Percentiles rank a stretch among this genome's conserved stretches.
These are phyloP conservation scores for Astreopora myriophthalma DNA, from an alignment of 64 coral and sea anemone species.

Conservation along the genomic window DNA sequence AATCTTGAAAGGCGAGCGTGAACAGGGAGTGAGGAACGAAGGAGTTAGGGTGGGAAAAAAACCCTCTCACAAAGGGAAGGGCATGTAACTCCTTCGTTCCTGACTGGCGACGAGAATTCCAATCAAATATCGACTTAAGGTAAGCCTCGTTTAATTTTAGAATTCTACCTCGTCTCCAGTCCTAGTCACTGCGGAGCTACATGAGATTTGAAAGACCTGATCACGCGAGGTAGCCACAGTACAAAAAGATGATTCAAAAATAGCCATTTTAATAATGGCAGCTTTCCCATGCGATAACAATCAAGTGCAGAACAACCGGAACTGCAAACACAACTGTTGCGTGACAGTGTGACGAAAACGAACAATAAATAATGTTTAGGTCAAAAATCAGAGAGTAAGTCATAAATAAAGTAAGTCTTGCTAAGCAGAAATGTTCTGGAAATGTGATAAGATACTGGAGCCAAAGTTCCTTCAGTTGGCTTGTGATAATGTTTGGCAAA, in stretches of 20 bases:
- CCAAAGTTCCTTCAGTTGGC: slow-evolving; percentile 53
- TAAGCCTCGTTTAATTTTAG: background rate
- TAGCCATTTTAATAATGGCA: no score
- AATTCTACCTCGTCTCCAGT: background rate
- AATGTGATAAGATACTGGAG: slow-evolving; percentile 30
- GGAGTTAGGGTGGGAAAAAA: background rate
- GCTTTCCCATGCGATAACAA: no score
- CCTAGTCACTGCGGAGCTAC: background rate
- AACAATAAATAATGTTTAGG: background rate
- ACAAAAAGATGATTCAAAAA: background rate
- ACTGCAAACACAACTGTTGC: background rate
- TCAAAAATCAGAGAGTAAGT: no score
- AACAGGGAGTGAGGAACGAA: background rate
- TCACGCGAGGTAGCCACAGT: background rate
- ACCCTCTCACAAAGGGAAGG: background rate
- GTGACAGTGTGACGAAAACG: background rate
- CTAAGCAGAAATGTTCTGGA: background rate
- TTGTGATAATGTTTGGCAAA: slow-evolving; percentile 64
- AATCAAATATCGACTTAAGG: background rate
- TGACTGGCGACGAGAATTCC: background rate
- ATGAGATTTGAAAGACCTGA: background rate
- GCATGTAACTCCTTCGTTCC: background rate
- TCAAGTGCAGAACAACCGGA: no score
- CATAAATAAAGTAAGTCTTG: background rate
- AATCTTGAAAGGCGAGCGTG: background rate